These are phyloP conservation scores for Barbus barbus DNA, from an alignment of 2,113 vertebrate genomes.

Conservation along the genomic window DNA sequence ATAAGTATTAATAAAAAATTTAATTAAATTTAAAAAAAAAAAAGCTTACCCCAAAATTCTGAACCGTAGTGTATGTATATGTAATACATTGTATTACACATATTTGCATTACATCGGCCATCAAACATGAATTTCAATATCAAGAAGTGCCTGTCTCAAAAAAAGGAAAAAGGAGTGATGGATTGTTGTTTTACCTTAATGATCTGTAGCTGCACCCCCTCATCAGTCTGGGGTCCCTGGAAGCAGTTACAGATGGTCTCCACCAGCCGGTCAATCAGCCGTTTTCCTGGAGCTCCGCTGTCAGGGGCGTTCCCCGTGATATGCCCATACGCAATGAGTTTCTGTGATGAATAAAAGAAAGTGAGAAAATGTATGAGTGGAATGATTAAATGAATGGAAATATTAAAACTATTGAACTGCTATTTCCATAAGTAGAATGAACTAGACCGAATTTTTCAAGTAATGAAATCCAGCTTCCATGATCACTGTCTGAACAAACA, in stretches of 20 bases:
- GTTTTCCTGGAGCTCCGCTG: constrained; percentile 85
- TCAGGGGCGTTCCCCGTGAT: constrained; percentile 96
- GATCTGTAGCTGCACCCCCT: constrained; percentile 97
- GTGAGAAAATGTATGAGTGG: neutral
- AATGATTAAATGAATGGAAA: too few relatives aligned
- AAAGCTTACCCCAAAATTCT: neutral
- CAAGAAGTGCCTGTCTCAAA: neutral
- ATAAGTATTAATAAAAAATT: too few relatives aligned
- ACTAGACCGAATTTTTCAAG: too few relatives aligned
- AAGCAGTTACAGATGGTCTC: constrained; percentile 96
- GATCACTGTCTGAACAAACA: too few relatives aligned
- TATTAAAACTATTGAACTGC: too few relatives aligned
- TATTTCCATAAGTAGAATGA: too few relatives aligned
- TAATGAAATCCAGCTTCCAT: too few relatives aligned
- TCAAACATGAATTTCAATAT: neutral
- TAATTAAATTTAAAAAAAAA: too few relatives aligned
- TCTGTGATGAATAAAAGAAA: constrained; percentile 69
- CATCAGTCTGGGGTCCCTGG: constrained; percentile 94
- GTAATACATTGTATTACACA: too few relatives aligned
- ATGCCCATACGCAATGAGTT: constrained; percentile 95
- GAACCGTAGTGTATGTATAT: neutral
- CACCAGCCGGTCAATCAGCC: constrained; percentile 93
- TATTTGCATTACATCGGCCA: neutral
- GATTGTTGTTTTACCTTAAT: constrained; percentile 85
- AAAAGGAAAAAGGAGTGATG: neutral